Conservation (phyloP, 2,797 vertebrate genomes). For the Florisuga fusca region DNA sequence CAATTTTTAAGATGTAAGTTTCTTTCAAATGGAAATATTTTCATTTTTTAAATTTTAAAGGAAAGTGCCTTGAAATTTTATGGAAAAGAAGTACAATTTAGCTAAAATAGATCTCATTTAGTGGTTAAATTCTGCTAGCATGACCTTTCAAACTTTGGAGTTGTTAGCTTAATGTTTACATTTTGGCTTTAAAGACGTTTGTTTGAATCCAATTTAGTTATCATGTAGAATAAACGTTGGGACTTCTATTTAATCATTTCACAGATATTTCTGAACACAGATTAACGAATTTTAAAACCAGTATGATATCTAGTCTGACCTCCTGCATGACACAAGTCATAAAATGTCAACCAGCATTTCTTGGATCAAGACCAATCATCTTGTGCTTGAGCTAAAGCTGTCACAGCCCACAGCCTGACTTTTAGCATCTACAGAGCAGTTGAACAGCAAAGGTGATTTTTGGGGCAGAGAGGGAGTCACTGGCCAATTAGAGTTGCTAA, state of each 20-base stretch:
- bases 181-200: constrained; percentile 60
- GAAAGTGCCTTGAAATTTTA: not conserved
- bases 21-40: constrained; percentile 5
- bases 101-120: not conserved
- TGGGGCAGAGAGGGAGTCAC: not conserved
- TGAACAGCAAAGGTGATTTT: not conserved
- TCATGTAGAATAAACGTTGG: constrained; percentile 55
- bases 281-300: constrained; percentile 62
- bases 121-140: not conserved
- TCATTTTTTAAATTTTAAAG: not conserved
- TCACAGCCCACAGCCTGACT: not conserved
- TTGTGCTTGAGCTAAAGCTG: not conserved
- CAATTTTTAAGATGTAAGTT: not conserved
- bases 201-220: constrained; percentile 62
- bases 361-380: not conserved
- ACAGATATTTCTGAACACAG: constrained; percentile 46
- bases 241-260: constrained; percentile 51
- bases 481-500: not conserved
- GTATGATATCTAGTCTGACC: constrained; percentile 49
- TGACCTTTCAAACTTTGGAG: constrained; percentile 39
- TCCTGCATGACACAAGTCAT: constrained; percentile 1
- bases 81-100: not conserved
- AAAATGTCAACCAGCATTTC: constrained; percentile 39
- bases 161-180: constrained; percentile 4
- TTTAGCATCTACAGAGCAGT: not conserved